phyloP scores from a whole-genome alignment of 1,140 invertebrate genomes.

The Ptiloglossa arizonensis region DNA sequence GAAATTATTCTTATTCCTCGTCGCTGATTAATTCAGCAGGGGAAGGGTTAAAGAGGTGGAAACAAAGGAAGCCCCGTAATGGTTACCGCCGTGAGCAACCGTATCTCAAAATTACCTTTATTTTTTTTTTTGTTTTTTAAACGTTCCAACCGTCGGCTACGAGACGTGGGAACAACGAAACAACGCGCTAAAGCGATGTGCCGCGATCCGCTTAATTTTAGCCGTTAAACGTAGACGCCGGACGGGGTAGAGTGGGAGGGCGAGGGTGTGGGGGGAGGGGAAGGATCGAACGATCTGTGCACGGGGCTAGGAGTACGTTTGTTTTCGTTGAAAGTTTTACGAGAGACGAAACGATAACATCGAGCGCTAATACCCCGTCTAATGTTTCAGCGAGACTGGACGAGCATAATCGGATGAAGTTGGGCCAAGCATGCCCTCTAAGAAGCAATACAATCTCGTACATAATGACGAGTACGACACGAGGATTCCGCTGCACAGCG shows the following conservation, averaged over 20 bases:
- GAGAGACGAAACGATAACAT: background rate
- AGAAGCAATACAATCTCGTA: conserved; percentile 96
- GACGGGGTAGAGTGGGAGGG: too few species aligned
- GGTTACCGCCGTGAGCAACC: background rate
- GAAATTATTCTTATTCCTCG: too few species aligned
- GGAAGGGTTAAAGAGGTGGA: background rate
- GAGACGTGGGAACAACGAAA: conserved; percentile 1
- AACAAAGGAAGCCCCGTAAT: background rate
- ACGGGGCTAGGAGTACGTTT: background rate
- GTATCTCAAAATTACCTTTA: background rate
- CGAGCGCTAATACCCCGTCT: background rate
- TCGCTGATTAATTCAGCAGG: too few species aligned
- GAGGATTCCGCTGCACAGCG: conserved; percentile 95
- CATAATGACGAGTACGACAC: conserved; percentile 97
- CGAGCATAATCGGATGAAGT: conserved; percentile 76
- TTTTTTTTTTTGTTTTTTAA: background rate
- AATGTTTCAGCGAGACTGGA: conserved; percentile 75
- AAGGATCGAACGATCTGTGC: background rate
- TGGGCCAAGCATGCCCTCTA: conserved; percentile 88
- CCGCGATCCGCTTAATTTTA: background rate
- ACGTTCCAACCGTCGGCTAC: background rate
- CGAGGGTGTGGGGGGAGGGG: too few species aligned
- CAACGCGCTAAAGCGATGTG: background rate
- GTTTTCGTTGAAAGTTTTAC: conserved; percentile 20
- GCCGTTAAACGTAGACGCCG: background rate